These are phyloP conservation scores for Megalurothrips usitatus DNA, from an alignment of 2,888 invertebrate genomes.

Conservation along the genomic window DNA sequence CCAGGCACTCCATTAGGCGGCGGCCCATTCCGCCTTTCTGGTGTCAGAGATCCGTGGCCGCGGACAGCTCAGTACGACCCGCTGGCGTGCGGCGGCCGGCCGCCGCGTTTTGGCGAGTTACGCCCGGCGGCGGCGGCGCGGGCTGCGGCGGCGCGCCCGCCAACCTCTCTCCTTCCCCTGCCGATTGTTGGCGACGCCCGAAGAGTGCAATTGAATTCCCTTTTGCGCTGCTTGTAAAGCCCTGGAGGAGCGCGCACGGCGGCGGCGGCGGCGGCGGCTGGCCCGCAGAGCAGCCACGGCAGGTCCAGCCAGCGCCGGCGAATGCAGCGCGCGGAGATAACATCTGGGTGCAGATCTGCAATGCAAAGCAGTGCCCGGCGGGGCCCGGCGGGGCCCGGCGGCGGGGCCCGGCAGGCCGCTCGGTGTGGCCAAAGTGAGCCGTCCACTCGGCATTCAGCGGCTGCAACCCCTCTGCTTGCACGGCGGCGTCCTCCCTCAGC, in stretches of 20 bases:
- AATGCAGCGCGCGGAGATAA: neutral
- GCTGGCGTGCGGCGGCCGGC: neutral
- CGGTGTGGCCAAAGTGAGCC: conserved; percentile 5
- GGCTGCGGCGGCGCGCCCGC: no score
- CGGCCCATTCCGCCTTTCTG: no score
- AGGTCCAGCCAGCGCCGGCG: no score
- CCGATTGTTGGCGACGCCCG: neutral
- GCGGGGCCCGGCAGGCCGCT: neutral
- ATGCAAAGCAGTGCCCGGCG: conserved; percentile 23
- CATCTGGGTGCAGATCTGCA: conserved; percentile 20
- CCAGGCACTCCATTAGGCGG: no score
- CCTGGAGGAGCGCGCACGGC: neutral
- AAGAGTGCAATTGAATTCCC: no score
- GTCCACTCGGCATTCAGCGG: neutral
- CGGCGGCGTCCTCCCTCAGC: neutral
- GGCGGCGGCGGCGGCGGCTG: no score
- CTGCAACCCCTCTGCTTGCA: neutral
- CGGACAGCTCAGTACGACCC: neutral
- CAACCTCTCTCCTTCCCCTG: neutral
- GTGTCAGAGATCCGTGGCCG: no score
- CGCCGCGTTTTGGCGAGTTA: neutral
- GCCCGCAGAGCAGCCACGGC: no score
- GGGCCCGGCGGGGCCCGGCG: neutral
- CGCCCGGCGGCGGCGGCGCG: neutral
- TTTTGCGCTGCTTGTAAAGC: neutral